Evolutionary conservation across 2,888 invertebrate genomes (phyloP), one percentile per base, ranked within the genome.

Genomic region (Pocota personata): DNA sequence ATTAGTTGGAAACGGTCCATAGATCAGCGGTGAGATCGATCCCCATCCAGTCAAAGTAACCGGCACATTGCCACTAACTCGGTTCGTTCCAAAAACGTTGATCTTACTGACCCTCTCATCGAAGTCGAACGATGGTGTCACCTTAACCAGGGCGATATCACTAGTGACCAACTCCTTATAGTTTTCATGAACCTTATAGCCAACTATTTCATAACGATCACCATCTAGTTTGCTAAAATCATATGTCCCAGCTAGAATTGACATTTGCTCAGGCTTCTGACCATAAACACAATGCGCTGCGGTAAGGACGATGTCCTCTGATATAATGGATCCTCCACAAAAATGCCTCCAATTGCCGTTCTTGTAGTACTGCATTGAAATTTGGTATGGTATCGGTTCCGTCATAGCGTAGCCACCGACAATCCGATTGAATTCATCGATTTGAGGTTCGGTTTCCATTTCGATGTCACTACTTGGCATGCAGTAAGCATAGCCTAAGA

Each of bases 291-390:
- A 92, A 82, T 92, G 92, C 0, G 92, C 92, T 0, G 92, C 90
- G 0, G 90, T 90, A n/a, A 92, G 35, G 1, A 92, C 89, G 43
- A 90, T 88, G 7, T 89, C 77, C n/a, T 88, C 87, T 16, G 87
- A 76, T 8, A 92, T 88, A 12, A 92, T 91, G 0, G 89, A 88
- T n/a, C 92, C 92, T 3, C 92, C 92, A 72, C 92, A 92, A 58
- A 89, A 90, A 37, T 89, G 89, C n/a, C 84, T 67, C 79, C 82
- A 87, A 14, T 83, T 79, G 0, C 67, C 82, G 2, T 87, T 88
- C n/a, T 48, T 77, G 7, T 87, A 88, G 64, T 90, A 32, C 58
- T 82, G 73, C 27, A 82, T 75, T 0, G 90, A 90, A 0, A 90
- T 87, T 75, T 89, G 89, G 57, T 89, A 90, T 0, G 89, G 89